Evolutionary conservation across 1,140 invertebrate genomes (phyloP).

Genomic region (Cryptotermes secundus): DNA sequence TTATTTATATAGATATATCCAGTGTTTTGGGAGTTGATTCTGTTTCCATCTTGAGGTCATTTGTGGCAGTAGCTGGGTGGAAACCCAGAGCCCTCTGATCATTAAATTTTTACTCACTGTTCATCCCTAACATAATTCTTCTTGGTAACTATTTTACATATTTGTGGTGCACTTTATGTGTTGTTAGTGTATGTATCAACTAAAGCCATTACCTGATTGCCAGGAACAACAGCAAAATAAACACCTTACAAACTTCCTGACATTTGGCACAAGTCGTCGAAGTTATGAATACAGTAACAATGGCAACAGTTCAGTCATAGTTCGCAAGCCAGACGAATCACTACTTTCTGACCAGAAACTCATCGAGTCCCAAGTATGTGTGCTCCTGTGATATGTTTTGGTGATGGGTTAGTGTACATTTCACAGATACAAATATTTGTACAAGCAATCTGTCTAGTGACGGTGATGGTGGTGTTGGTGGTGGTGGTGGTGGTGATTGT

Average conservation of each 20-base stretch:
- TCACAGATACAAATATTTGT: not conserved
- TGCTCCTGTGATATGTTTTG: conserved; percentile 34
- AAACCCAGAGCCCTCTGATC: too few relatives aligned
- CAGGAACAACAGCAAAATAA: conserved; percentile 35
- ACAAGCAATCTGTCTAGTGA: not conserved
- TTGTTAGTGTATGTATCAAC: conserved; percentile 36
- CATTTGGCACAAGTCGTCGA: conserved; percentile 48
- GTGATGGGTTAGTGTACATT: not conserved
- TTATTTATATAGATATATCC: too few relatives aligned
- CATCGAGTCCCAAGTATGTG: conserved; percentile 41
- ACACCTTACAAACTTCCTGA: conserved; percentile 42
- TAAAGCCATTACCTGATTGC: not conserved
- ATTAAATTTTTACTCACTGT: too few relatives aligned
- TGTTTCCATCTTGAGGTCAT: too few relatives aligned
- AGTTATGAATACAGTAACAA: conserved; percentile 49
- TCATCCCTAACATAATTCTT: too few relatives aligned
- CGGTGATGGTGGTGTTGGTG: not conserved
- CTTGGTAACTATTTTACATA: too few relatives aligned
- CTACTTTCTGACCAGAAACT: conserved; percentile 42
- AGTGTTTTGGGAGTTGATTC: too few relatives aligned
- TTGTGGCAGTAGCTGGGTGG: too few relatives aligned
- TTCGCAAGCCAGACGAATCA: conserved; percentile 39
- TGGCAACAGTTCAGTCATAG: conserved; percentile 50
- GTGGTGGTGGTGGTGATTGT: not conserved
- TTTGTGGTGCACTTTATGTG: too few relatives aligned